These are phyloP conservation scores for Scyliorhinus canicula DNA, from an alignment of 2,797 vertebrate species.

Conservation along the genomic window DNA sequence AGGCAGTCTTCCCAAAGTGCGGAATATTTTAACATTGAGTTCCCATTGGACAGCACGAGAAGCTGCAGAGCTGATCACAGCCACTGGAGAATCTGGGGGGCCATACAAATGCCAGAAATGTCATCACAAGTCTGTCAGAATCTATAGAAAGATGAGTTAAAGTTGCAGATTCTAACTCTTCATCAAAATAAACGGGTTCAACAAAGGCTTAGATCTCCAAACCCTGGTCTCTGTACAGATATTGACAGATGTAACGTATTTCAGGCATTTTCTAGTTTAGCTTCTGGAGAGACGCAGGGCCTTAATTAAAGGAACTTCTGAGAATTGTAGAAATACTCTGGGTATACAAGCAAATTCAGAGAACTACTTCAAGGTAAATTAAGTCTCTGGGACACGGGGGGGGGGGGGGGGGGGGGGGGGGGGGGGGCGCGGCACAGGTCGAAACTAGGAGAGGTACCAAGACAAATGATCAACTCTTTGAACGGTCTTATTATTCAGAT, in stretches of 20 bases:
- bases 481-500: too few relatives aligned
- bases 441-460: not conserved
- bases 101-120: not conserved
- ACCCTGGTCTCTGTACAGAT: not conserved
- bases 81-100: not conserved
- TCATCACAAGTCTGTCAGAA: not conserved
- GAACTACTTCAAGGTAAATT: not conserved
- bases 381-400: not conserved
- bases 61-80: not conserved
- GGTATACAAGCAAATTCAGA: not conserved
- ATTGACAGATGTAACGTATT: not conserved
- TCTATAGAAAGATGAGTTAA: not conserved
- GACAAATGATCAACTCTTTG: not conserved
- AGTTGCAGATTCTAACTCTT: not conserved
- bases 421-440: not conserved
- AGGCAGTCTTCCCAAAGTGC: not conserved
- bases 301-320: not conserved
- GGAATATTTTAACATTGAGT: not conserved
- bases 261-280: not conserved
- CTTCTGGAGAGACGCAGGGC: not conserved
- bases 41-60: not conserved
- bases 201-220: not conserved
- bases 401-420: too few relatives aligned
- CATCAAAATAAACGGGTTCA: not conserved
- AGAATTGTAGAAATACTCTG: too few relatives aligned